phyloP scores from a whole-genome alignment of 1,140 invertebrate genomes.

The Globodera rostochiensis region DNA sequence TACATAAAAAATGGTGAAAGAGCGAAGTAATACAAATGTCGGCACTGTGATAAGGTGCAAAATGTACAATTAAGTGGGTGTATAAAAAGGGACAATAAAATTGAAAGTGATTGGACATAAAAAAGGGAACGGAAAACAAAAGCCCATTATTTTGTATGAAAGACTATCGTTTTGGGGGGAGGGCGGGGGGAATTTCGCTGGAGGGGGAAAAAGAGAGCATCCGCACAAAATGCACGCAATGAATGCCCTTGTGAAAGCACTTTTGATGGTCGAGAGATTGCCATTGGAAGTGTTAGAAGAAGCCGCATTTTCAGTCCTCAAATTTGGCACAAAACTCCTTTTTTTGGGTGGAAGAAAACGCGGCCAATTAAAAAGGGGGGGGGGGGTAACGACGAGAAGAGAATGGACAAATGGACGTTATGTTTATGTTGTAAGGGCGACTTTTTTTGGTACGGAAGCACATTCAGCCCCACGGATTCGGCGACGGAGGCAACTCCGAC shows the following conservation, averaged over 20 bases:
- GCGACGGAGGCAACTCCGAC: constrained; percentile 91
- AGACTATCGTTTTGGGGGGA: not conserved
- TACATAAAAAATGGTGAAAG: not conserved
- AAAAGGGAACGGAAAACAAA: not conserved
- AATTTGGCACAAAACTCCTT: no score
- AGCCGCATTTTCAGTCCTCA: no score
- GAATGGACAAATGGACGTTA: no score
- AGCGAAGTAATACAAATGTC: not conserved
- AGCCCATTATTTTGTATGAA: not conserved
- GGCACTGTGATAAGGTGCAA: not conserved
- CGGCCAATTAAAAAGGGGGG: no score
- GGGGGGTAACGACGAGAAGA: no score
- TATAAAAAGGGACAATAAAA: not conserved
- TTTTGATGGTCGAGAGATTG: constrained; percentile 2
- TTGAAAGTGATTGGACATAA: not conserved
- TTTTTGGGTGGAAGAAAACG: no score
- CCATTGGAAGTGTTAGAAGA: no score
- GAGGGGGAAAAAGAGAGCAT: not conserved
- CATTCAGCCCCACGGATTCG: constrained; percentile 90
- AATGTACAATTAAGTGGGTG: not conserved
- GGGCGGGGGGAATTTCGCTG: not conserved
- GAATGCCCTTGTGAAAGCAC: not conserved
- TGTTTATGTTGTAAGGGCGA: not conserved
- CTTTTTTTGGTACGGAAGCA: constrained; percentile 6
- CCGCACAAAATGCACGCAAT: not conserved